Evolutionary conservation across 2,113 vertebrate genomes (phyloP), one percentile per base, ranked within the genome.

Genomic region (Cisticola juncidis): DNA sequence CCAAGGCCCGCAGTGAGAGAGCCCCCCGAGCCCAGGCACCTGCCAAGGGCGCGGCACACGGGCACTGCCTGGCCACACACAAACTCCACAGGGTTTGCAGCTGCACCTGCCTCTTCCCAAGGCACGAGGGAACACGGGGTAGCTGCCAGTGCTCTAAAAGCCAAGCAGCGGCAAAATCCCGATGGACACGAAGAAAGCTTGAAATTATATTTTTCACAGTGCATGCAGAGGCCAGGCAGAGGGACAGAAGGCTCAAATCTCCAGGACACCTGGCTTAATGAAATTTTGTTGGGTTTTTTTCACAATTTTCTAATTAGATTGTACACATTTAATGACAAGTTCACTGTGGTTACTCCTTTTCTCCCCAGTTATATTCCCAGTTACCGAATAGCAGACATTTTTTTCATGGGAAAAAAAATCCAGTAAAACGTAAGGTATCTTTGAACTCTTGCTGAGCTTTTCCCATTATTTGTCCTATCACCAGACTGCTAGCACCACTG

Each of bases 1-100:
- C 20, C 22, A 2, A 12, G 0, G 7, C 9, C 5, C 3, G 2
- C 2, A 8, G 31, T 16, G 58, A 88, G 38, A 36, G 22, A 33
- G 42, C 22, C 36, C 22, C 42, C 33, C 1, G 0, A 42, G 40
- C 54, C 66, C 80, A 12, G 14, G 8, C 44, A 9, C 14, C 64
- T 38, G 38, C 66, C 62, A 23, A 25, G 36, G 0, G 1, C 44
- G 33, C 0, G 0, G 62, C 57, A 50, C 54, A 5, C 0, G 22
- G 38, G 7, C 5, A 1, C 50, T 57, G 11, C 3, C 28, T 12
- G 56, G 33, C 21, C 58, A 62, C n/a, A 17, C 29, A 12, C 11
- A 28, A 42, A 36, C n/a, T 28, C 28, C n/a, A 15, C n/a, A 11
- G 3, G 0, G 38, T 38, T 38, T 38, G 38, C 38, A 70, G 35